Evolutionary conservation across 2,888 invertebrate genomes (phyloP), one percentile per base, ranked within the genome.

Genomic region (Venusia cambrica): DNA sequence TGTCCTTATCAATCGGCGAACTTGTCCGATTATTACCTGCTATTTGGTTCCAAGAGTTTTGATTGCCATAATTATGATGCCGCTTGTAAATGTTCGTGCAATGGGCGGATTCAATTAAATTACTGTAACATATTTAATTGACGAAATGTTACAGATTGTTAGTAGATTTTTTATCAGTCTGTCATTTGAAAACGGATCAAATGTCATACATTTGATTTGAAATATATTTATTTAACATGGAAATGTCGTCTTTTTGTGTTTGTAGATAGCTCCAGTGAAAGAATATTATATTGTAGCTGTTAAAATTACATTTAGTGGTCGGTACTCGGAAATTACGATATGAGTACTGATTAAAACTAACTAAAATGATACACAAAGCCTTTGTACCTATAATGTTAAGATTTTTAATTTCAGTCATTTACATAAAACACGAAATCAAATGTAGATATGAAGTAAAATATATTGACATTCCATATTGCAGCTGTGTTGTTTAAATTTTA

Each of bases 191-290:
- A 71, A 63, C 79, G 78, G 76, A 75, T 85, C 85, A 85, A 83
- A 85, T 85, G 85, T 85, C 83, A 84, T 85, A 85, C 85, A 85
- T 85, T 85, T 85, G 85, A 78, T 85, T 83, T 81, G 79, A 84
- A 85, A 85, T 84, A 85, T 85, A 84, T 85, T 85, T 85, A 85
- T 83, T 84, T 85, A 79, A 78, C 77, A 83, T 81, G 80, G 73
- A 78, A 77, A 78, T 73, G 72, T 74, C 40, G 83, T 79, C 81
- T 83, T 84, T 83, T 84, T 84, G 65, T 85, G 84, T 83, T 80
- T 81, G 84, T 85, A 84, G 85, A 79, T 85, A 84, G 81, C 70
- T 76, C 80, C 83, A 78, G 71, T 75, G 73, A 69, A 66, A 32
- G 60, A 63, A 69, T n/a, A n/a, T 63, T 38, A 69, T 77, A 69